Evolutionary conservation across 2,888 invertebrate species (phyloP), one percentile per base, ranked within the genome.

Genomic region (Tridacna crocea): DNA sequence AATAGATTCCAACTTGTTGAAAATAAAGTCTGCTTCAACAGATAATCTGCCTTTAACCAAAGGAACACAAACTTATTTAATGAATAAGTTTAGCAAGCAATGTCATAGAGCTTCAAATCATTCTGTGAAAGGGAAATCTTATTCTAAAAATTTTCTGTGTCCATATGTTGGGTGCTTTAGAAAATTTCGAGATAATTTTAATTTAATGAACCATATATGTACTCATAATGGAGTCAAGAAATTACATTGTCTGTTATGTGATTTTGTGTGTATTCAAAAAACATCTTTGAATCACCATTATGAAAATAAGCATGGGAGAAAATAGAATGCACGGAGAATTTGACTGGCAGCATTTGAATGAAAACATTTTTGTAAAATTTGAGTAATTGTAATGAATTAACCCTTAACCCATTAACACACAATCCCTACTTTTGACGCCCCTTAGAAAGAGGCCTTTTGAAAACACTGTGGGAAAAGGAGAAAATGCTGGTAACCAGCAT

Each of bases 261-360:
- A 75, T n/a, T 83, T 76, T 72, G 65, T 22, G 26, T 83, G 83
- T 75, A 70, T 83, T 47, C 83, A 83, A 74, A 80, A 83, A 58
- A 68, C 77, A 27, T 80, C 83, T 0, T 27, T 83, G 22, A 79
- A 80, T 72, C 48, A 75, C 51, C 83, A 83, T 66, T 66, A 77
- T 70, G 75, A 75, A 77, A 68, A 48, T 48, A 77, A 72, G 26
- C 77, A 77, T 47, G 15, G 17, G 13, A 65, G 22, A 8, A 12
- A 27, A 24, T 27, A 36, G 36, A 66, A 36, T 66, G 6, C 24
- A 66, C 8, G 36, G 2, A 36, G 3, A 36, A 36, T 8, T 4
- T 36, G 36, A 36, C 8, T 36, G 2, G 8, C 2, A 4, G 36
- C 36, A 36, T 4, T 8, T 4, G 2, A 36, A 36, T 36, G 36